A percentile compares a stretch with the other conserved stretches of the same genome.
phyloP scores from a whole-genome alignment of 2,797 vertebrate species.

The Sardinella longiceps region DNA sequence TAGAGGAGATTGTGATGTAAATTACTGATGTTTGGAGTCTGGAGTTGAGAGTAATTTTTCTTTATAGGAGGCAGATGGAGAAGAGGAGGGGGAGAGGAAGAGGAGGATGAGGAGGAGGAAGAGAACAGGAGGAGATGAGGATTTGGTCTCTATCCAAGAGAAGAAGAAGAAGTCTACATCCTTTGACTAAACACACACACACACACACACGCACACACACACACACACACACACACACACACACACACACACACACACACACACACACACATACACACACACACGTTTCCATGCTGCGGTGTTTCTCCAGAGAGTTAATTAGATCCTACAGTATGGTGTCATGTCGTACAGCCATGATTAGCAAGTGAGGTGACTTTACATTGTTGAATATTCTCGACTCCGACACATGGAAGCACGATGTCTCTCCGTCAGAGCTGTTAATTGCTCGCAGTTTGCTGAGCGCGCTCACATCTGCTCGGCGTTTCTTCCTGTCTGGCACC shows the following conservation, averaged over 20 bases:
- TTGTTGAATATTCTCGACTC: neutral
- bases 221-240: neutral
- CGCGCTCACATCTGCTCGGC: neutral
- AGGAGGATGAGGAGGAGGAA: no score
- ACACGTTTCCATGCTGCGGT: neutral
- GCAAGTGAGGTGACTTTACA: neutral
- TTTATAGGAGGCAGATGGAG: neutral
- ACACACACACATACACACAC: neutral
- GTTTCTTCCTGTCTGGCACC: neutral
- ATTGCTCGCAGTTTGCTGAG: neutral
- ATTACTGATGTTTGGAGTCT: no score
- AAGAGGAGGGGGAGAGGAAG: neutral
- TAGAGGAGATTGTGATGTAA: neutral
- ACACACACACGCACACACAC: neutral
- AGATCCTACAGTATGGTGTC: neutral
- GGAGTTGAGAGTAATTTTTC: no score
- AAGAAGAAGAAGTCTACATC: neutral
- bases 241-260: neutral
- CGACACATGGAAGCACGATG: neutral
- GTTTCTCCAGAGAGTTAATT: neutral
- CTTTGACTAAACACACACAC: neutral
- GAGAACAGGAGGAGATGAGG: neutral
- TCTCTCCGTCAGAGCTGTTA: neutral
- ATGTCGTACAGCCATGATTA: neutral
- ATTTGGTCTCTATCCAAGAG: no score